Conservation (phyloP, 2,888 invertebrate genomes). For the Choristoneura rosaceana region DNA sequence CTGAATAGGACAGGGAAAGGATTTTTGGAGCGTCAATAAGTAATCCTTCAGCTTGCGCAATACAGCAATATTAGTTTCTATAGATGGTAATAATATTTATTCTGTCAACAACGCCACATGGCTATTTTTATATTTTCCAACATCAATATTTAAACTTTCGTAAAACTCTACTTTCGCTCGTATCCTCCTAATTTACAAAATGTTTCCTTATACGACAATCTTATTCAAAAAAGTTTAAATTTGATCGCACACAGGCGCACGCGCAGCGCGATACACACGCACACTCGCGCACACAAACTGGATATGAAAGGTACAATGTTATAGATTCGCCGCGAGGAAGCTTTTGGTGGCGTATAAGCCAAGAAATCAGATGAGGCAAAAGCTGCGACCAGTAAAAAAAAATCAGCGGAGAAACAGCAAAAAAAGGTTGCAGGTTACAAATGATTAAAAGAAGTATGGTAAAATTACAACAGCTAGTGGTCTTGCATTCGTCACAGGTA, state of each 20-base stretch:
- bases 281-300: conserved; percentile 64
- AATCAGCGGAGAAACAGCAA: too few relatives aligned
- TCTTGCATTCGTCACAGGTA: too few relatives aligned
- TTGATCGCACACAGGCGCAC: conserved; percentile 30
- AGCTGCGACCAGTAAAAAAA: not conserved
- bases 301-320: conserved; percentile 78
- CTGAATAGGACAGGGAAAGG: too few relatives aligned
- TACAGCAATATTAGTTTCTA: too few relatives aligned
- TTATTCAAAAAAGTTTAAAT: conserved; percentile 37
- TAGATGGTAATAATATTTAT: too few relatives aligned
- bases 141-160: not conserved
- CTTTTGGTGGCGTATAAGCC: conserved; percentile 61
- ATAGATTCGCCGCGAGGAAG: conserved; percentile 73
- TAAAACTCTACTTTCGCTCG: not conserved
- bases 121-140: too few relatives aligned
- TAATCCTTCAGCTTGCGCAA: too few relatives aligned
- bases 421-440: too few relatives aligned
- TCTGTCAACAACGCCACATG: too few relatives aligned
- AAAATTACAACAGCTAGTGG: too few relatives aligned
- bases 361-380: conserved; percentile 52
- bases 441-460: too few relatives aligned
- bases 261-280: conserved; percentile 43
- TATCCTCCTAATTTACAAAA: not conserved
- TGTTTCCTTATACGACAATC: conserved; percentile 19
- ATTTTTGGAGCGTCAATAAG: too few relatives aligned